Evolutionary conservation across 1,140 invertebrate species (phyloP).

Genomic region (Medauroidea extradentata): DNA sequence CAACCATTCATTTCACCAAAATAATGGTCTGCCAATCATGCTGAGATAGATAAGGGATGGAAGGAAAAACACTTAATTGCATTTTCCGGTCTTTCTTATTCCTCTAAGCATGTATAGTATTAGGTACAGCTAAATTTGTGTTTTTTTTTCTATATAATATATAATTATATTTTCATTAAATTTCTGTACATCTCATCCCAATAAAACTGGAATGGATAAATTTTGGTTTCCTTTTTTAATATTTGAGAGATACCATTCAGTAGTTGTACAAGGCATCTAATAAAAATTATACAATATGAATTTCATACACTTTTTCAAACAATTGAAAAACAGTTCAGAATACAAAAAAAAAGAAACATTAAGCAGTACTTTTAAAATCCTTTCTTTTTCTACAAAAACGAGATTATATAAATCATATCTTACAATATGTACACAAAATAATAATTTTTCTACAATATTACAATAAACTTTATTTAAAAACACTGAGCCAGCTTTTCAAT

Average conservation of each 20-base stretch:
- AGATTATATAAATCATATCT: conserved; percentile 29
- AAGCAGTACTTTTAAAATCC: conserved; percentile 4
- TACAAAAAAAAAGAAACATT: conserved; percentile 14
- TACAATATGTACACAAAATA: conserved; percentile 43
- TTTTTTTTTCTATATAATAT: conserved; percentile 3
- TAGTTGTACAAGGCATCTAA: conserved; percentile 11
- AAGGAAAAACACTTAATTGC: too few relatives aligned
- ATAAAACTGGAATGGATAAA: conserved; percentile 43
- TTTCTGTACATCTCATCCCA: conserved; percentile 32
- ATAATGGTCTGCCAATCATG: too few relatives aligned
- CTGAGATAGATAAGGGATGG: too few relatives aligned
- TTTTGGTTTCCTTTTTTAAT: not conserved
- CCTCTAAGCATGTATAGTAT: conserved; percentile 10
- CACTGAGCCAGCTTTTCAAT: conserved; percentile 6
- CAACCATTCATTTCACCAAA: too few relatives aligned
- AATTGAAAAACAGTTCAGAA: conserved; percentile 20
- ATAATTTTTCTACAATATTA: conserved; percentile 17
- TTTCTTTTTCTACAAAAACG: conserved; percentile 13
- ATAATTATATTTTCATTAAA: conserved; percentile 8
- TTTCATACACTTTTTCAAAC: conserved; percentile 13
- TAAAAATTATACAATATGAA: conserved; percentile 10
- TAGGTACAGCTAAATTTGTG: conserved; percentile 12
- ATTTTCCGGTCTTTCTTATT: conserved; percentile 5
- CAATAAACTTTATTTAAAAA: conserved; percentile 9
- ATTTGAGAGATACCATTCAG: conserved; percentile 12